Evolutionary conservation across 2,113 vertebrate genomes (phyloP).

Genomic region (Ailurus styani): DNA sequence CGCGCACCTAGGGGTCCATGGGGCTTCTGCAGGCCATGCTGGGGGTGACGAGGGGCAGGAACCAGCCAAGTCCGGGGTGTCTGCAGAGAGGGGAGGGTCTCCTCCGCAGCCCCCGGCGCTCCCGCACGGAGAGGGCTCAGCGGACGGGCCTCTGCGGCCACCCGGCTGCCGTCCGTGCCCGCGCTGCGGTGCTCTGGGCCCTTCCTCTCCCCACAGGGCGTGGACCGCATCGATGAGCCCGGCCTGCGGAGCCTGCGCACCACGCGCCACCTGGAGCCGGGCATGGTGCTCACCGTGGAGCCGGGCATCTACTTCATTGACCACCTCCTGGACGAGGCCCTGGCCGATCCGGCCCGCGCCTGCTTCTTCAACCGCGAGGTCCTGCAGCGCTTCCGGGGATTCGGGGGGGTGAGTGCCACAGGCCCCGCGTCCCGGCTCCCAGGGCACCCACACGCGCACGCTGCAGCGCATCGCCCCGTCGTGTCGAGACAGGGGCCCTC

Average conservation of each 20-base stretch:
- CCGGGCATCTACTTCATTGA: conserved; percentile 98
- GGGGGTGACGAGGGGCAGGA: not conserved
- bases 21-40: not conserved
- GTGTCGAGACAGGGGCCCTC: not conserved
- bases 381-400: conserved; percentile 88
- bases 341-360: conserved; percentile 82
- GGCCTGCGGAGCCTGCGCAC: conserved; percentile 92
- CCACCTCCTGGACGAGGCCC: conserved; percentile 90
- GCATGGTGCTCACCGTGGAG: conserved; percentile 97
- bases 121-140: not conserved
- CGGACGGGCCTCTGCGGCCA: accelerated
- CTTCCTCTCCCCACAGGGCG: conserved; percentile 79
- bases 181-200: not conserved
- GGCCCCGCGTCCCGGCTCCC: not conserved
- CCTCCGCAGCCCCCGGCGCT: not conserved
- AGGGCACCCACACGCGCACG: no score
- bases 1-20: not conserved
- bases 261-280: conserved; percentile 84
- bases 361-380: conserved; percentile 89
- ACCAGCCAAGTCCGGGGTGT: not conserved
- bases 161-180: not conserved
- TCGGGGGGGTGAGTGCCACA: conserved; percentile 90
- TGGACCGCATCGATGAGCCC: conserved; percentile 86
- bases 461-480: not conserved
- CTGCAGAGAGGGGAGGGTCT: not conserved